A percentile compares a stretch with the other conserved stretches of the same genome.
Conservation (phyloP, 2,888 invertebrate genomes). For the Spodoptera exigua region DNA sequence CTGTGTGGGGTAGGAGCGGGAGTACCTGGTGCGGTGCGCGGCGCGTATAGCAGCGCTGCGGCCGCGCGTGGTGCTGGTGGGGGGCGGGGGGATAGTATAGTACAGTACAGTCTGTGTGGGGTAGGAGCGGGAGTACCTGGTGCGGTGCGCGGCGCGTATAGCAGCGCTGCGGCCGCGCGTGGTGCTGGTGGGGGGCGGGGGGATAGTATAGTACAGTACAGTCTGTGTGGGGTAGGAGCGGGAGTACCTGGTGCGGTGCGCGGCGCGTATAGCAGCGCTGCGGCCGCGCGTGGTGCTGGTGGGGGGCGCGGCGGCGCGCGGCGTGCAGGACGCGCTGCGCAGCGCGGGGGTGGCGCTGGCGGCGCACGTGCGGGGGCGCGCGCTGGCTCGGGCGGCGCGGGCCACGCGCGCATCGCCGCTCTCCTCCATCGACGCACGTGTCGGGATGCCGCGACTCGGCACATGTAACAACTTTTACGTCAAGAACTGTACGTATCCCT, state of each 20-base stretch:
- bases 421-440: slow-evolving; percentile 95
- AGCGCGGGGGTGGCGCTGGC: slow-evolving; percentile 92
- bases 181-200: slow-evolving; percentile 92
- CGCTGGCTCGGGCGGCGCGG: slow-evolving; percentile 90
- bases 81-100: slow-evolving; percentile 91
- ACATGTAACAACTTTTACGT: slow-evolving; percentile 95
- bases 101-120: not conserved
- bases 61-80: no score
- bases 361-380: slow-evolving; percentile 92
- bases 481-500: slow-evolving; percentile 69
- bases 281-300: slow-evolving; percentile 97
- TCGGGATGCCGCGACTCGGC: slow-evolving; percentile 94
- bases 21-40: slow-evolving; percentile 94
- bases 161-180: no score
- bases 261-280: slow-evolving; percentile 94
- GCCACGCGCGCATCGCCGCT: slow-evolving; percentile 96
- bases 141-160: slow-evolving; percentile 91
- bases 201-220: slow-evolving; percentile 83
- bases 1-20: slow-evolving; percentile 91
- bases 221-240: slow-evolving; percentile 90
- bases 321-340: slow-evolving; percentile 96
- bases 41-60: no score
- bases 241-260: slow-evolving; percentile 95
- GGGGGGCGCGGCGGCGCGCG: slow-evolving; percentile 95
- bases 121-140: slow-evolving; percentile 95